Evolutionary conservation across 1,140 invertebrate species (phyloP), one percentile per base, ranked within the genome.

Genomic region (Calosoma granatense): DNA sequence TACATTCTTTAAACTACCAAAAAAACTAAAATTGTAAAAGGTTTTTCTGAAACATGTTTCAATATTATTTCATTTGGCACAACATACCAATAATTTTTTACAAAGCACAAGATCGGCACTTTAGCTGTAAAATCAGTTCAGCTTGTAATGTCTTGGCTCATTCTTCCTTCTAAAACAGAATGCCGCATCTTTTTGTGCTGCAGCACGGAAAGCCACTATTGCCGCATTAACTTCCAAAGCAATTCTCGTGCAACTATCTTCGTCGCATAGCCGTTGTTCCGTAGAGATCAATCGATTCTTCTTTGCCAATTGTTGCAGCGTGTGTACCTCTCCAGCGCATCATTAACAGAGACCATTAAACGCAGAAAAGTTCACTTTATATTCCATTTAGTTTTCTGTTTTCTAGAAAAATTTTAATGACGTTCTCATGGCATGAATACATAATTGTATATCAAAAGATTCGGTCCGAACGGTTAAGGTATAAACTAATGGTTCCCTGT

Each of bases 381-480:
- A 47, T 47, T 47, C 41, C 41, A 17, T 47, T 47, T 47, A 9
- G 41, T 47, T 47, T 47, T 47, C 41, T 11, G 41, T 11, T 47
- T 47, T 47, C 41, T 47, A 47, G 41, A 47, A 47, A 47, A 47
- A 12, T 47, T 12, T 47, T 47, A 47, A 47, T 47, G 41, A 47
- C 14, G 14, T 30, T 17, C 17, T 11, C 41, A 47, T 47, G 41
- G 17, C 4, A 12, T 6, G 41, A 47, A 47, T 47, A 47, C 41
- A 9, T 47, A 47, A 11, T 47, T 47, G 41, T 17, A 47, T 11
- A 47, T 47, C 17, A 17, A 47, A n/a, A n/a, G n/a, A n/a, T n/a
- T n/a, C n/a, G n/a, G n/a, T n/a, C n/a, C n/a, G n/a, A n/a, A n/a
- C n/a, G n/a, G n/a, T n/a, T n/a, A n/a, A n/a, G n/a, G n/a, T n/a